A percentile compares a stretch with the other conserved stretches of the same genome.
Conservation (phyloP, 1,140 invertebrate genomes). For the Diorhabda elongata region DNA sequence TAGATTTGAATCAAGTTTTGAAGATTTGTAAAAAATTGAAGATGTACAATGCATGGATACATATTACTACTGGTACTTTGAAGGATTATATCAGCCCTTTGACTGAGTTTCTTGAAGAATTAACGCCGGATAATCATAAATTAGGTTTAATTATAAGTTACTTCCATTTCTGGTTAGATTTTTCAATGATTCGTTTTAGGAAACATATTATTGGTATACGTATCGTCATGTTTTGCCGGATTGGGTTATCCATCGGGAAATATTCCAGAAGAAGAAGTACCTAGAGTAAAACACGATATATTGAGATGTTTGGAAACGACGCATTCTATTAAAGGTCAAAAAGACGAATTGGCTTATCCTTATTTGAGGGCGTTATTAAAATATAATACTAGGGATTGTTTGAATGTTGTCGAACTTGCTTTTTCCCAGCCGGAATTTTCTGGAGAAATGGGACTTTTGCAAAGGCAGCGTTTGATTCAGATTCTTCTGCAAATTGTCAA, state of each 20-base stretch:
- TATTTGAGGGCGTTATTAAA: conserved; percentile 75
- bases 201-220: conserved; percentile 88
- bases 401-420: conserved; percentile 84
- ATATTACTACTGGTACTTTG: conserved; percentile 83
- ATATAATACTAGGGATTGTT: conserved; percentile 85
- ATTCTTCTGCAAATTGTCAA: conserved; percentile 68
- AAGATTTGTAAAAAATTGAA: conserved; percentile 72
- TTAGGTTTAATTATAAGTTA: background rate
- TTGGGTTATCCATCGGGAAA: conserved; percentile 84
- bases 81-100: conserved; percentile 79
- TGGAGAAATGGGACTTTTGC: conserved; percentile 66
- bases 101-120: conserved; percentile 66
- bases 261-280: conserved; percentile 65
- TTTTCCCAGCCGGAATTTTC: conserved; percentile 82
- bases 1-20: conserved; percentile 86
- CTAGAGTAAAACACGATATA: conserved; percentile 74
- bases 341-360: conserved; percentile 70
- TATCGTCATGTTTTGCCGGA: conserved; percentile 90
- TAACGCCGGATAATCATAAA: conserved; percentile 49
- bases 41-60: conserved; percentile 83
- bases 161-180: background rate
- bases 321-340: conserved; percentile 64
- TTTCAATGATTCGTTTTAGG: conserved; percentile 55
- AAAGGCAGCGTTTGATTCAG: conserved; percentile 75
- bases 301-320: conserved; percentile 57